phyloP scores from a whole-genome alignment of 2,888 invertebrate species.

The Agriotes lineatus region DNA sequence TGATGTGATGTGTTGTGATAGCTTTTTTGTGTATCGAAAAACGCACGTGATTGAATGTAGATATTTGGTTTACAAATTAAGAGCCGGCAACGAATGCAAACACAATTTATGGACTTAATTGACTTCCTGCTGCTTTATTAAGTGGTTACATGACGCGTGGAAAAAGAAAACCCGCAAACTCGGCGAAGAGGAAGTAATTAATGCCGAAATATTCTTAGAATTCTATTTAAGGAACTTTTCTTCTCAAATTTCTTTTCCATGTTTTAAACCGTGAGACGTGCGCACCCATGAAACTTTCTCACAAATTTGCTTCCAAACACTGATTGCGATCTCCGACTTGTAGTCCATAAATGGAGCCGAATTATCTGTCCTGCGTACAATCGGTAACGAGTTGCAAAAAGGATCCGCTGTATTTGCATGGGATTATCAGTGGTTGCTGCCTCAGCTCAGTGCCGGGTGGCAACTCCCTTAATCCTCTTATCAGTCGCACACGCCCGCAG shows the following conservation, averaged over 20 bases:
- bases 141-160: slow-evolving; percentile 16
- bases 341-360: not conserved
- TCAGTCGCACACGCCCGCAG: slow-evolving; percentile 45
- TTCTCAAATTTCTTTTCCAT: not conserved
- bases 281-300: no score
- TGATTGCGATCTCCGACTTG: no score
- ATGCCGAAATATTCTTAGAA: slow-evolving; percentile 13
- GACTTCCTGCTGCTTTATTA: slow-evolving; percentile 22
- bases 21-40: slow-evolving; percentile 27
- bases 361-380: slow-evolving; percentile 16
- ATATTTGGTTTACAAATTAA: slow-evolving; percentile 31
- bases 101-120: slow-evolving; percentile 22
- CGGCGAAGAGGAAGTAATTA: slow-evolving; percentile 18
- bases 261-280: not conserved
- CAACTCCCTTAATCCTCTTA: slow-evolving; percentile 41
- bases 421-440: slow-evolving; percentile 42
- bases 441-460: slow-evolving; percentile 40
- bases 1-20: slow-evolving; percentile 35
- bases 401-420: slow-evolving; percentile 43
- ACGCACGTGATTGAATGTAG: slow-evolving; percentile 25
- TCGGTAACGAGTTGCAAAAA: slow-evolving; percentile 39
- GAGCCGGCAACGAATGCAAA: slow-evolving; percentile 16
- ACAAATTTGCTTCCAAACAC: no score
- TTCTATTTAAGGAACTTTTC: not conserved
- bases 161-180: slow-evolving; percentile 3